Percentiles rank a stretch among this genome's conserved stretches.
phyloP scores from a whole-genome alignment of 2,797 vertebrate species.

The Acanthurus tractus region DNA sequence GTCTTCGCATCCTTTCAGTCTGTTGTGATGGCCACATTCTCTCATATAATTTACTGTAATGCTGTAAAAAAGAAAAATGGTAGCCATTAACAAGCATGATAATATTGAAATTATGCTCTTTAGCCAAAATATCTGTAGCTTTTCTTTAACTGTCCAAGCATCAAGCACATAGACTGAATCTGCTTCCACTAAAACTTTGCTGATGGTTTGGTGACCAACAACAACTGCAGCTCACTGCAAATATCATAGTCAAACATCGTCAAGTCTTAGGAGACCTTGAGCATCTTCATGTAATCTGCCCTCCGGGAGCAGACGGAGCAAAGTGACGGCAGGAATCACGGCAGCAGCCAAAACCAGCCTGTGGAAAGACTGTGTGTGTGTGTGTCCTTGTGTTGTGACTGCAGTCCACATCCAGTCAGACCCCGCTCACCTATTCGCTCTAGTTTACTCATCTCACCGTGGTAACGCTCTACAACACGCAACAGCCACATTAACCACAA shows the following conservation, averaged over 20 bases:
- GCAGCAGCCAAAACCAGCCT: conserved; percentile 6
- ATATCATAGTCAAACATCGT: background rate
- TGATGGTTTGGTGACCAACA: background rate
- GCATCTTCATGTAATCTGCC: conserved; percentile 2
- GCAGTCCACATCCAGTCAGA: conserved; percentile 13
- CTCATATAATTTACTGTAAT: too few species aligned
- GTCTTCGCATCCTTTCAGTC: too few species aligned
- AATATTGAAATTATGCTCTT: too few species aligned
- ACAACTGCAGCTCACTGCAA: background rate
- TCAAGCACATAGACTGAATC: too few species aligned
- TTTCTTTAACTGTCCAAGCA: too few species aligned
- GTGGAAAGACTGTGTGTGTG: background rate
- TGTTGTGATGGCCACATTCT: too few species aligned
- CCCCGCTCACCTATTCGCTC: conserved; percentile 42
- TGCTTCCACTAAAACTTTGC: background rate
- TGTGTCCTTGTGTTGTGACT: conserved; percentile 17
- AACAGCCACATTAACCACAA: conserved; percentile 52
- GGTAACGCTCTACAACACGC: conserved; percentile 19
- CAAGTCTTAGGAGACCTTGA: background rate
- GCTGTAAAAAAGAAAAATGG: too few species aligned
- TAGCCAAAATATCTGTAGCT: too few species aligned
- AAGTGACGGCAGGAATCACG: conserved; percentile 12
- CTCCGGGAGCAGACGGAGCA: background rate
- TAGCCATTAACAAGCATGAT: too few species aligned
- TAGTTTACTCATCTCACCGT: conserved; percentile 54